Evolutionary conservation across 2,888 invertebrate genomes (phyloP).

Genomic region (Hypena proboscidalis): DNA sequence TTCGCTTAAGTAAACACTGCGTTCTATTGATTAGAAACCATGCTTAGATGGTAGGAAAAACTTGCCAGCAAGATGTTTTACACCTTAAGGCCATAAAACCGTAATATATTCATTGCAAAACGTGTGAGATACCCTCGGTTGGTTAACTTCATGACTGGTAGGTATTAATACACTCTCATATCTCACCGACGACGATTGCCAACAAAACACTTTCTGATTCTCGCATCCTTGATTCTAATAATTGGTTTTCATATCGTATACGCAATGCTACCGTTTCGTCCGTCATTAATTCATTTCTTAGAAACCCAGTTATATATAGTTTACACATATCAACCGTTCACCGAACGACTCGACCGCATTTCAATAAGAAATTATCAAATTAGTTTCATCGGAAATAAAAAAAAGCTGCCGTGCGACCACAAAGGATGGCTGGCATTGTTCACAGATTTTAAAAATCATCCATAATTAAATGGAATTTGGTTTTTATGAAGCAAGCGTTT

Average conservation of each 20-base stretch:
- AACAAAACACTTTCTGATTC: conserved; percentile 45
- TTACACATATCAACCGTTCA: conserved; percentile 45
- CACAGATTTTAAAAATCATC: conserved; percentile 84
- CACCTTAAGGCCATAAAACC: conserved; percentile 10
- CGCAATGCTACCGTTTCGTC: conserved; percentile 41
- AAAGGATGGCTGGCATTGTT: conserved; percentile 82
- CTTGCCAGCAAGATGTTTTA: conserved; percentile 14
- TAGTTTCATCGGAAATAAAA: conserved; percentile 74
- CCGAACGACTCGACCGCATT: conserved; percentile 52
- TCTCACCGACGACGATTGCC: conserved; percentile 32
- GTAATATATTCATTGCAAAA: conserved; percentile 35
- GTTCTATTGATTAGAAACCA: too few species aligned
- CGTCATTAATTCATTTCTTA: conserved; percentile 49
- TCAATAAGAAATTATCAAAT: conserved; percentile 83
- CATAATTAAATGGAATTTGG: conserved; percentile 84
- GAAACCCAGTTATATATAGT: conserved; percentile 36
- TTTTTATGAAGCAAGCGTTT: conserved; percentile 71
- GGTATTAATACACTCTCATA: conserved; percentile 32
- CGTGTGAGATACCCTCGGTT: conserved; percentile 24
- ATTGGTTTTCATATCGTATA: conserved; percentile 46
- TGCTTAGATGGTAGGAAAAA: not conserved
- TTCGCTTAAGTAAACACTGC: too few species aligned
- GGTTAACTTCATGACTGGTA: conserved; percentile 1
- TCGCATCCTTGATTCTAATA: conserved; percentile 51
- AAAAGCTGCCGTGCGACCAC: conserved; percentile 61